Evolutionary conservation across 2,888 invertebrate genomes (phyloP), one percentile per base, ranked within the genome.

Genomic region (Lasiommata megera): DNA sequence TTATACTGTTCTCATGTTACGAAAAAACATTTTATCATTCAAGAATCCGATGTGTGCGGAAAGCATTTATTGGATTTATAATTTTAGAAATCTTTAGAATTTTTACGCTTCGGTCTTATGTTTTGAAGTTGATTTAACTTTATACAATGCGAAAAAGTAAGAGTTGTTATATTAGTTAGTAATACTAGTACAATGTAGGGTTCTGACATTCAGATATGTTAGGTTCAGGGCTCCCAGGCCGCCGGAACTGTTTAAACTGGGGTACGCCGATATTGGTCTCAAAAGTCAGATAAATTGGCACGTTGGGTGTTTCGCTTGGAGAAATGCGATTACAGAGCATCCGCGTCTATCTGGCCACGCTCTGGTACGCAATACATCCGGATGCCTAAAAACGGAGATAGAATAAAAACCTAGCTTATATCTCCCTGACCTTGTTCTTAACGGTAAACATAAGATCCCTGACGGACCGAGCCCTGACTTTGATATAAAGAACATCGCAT

Each of bases 81-180:
- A 3, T 23, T 23, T 23, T 23, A 16, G 16, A 46, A 28, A 53
- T 46, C 11, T 59, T 47, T 47, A 55, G 55, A 55, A 55, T 34
- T 41, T 48, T 41, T 55, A 48, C 48, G 55, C 55, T 55, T 55
- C 34, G 23, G 34, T 40, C 31, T 54, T 34, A 11, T 16, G 16
- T 38, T 47, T 47, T 12, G 34, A 41, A 48, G 28, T n/a, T 17
- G 41, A 14, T 31, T 31, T 46, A 16, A 16, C 11, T 41, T 29
- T 50, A 34, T 44, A 50, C 50, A 23, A 31, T 55, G 40, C 17
- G 18, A 48, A 23, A 46, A 16, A 14, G 14, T 56, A 50, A 37
- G 31, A 29, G 36, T 46, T 37, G 34, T 46, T 56, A 44, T 17
- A 34, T 51, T 51, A 56, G 37, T 44, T 23, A 16, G 5, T 23